Conservation (phyloP, 2,888 invertebrate species). For the Rhagophthalmus giganteus region DNA sequence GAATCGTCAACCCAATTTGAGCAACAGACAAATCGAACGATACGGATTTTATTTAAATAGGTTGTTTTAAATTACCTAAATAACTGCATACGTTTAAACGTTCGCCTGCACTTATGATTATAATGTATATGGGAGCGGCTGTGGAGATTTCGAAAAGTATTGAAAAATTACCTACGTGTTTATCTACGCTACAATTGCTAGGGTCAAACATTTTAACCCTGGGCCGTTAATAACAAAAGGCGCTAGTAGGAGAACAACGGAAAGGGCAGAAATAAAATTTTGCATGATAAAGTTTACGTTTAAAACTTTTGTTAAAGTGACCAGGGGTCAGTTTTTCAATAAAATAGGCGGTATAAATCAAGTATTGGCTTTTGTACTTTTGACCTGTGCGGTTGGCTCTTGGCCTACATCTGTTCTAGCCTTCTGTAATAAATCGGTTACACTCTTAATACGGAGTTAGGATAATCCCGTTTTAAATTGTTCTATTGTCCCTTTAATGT, state of each 20-base stretch:
- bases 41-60: too few species aligned
- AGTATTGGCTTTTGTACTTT: constrained; percentile 49
- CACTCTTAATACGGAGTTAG: constrained; percentile 34
- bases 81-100: too few species aligned
- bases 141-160: constrained; percentile 32
- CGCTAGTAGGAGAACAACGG: constrained; percentile 43
- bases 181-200: constrained; percentile 54
- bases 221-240: constrained; percentile 46
- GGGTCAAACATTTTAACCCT: constrained; percentile 56
- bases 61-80: too few species aligned
- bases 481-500: constrained; percentile 35
- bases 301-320: constrained; percentile 44
- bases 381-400: constrained; percentile 52
- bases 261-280: constrained; percentile 48
- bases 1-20: too few species aligned
- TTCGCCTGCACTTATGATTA: constrained; percentile 17
- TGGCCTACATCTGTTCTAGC: constrained; percentile 56
- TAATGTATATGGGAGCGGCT: constrained; percentile 28
- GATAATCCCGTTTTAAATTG: constrained; percentile 39
- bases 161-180: constrained; percentile 56
- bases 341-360: constrained; percentile 54
- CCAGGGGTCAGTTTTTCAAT: constrained; percentile 48
- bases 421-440: constrained; percentile 43
- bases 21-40: too few species aligned
- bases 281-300: constrained; percentile 48